phyloP scores from a whole-genome alignment of 2,888 invertebrate genomes.

The Caenorhabditis zanzibari region DNA sequence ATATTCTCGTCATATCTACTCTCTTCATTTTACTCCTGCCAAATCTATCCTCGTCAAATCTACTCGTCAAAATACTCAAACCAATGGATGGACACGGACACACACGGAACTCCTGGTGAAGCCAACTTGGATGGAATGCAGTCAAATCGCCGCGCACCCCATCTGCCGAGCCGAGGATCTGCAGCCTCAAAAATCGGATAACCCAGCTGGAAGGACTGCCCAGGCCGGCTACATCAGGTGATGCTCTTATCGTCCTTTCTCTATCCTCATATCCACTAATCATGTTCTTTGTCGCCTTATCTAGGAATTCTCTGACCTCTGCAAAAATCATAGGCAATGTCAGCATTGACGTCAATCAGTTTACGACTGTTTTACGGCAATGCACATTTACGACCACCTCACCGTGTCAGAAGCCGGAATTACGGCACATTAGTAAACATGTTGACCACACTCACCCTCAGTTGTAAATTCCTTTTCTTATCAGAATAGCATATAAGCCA shows the following conservation, averaged over 20 bases:
- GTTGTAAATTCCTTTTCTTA: conserved; percentile 3
- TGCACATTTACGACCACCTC: neutral
- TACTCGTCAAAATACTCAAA: neutral
- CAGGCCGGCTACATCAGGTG: neutral
- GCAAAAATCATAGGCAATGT: neutral
- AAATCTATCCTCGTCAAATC: neutral
- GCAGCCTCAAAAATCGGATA: neutral
- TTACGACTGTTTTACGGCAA: neutral
- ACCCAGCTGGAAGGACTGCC: neutral
- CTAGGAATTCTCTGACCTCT: neutral
- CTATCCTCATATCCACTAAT: neutral
- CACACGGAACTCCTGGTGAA: neutral
- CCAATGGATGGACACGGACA: neutral
- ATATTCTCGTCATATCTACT: neutral
- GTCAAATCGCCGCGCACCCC: neutral
- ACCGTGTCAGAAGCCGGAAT: conserved; percentile 1
- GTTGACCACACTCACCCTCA: conserved; percentile 1
- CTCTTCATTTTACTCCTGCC: no score
- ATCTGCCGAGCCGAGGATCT: no score
- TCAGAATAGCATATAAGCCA: neutral
- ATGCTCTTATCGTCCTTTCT: conserved; percentile 1
- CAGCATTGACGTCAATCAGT: neutral
- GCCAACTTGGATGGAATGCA: neutral
- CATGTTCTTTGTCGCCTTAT: neutral
- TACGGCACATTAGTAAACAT: conserved; percentile 1